Base-by-base conservation (phyloP, 2,888 invertebrate species). In the Boloria selene region DNA sequence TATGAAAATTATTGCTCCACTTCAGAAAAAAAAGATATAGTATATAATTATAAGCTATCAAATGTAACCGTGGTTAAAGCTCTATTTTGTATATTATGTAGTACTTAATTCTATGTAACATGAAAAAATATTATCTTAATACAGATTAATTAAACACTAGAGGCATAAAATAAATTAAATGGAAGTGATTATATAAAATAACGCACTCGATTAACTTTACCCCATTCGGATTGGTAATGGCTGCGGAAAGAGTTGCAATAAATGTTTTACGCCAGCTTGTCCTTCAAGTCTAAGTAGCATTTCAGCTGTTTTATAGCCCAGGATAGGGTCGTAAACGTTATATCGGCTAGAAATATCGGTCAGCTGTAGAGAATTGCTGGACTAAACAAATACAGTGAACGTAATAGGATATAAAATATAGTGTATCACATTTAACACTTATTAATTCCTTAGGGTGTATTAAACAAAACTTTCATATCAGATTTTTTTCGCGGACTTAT, bases 161-260 rank as follows among this genome's bases (percentile, higher is more conserved):
- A 38, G 31, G 10, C 31, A 38, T 38, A 38, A 38, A 38, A 38
- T 38, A 38, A 38, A 38, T 38, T 38, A 38, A 38, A 38, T 10
- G 31, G 31, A 4, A 45, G 22, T 5, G 22, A n/a, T 45, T 45
- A 58, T 26, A 13, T 49, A 18, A 50, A 31, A 59, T 17, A 31
- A 50, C 49, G 49, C 26, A 17, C 18, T 59, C 18, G 47, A 50
- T 50, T 59, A 59, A 59, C 14, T 18, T 38, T 17, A 59, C 18
- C 44, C 17, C 44, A 17, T 38, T 58, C 13, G 4, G 16, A 51
- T 51, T 52, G 44, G 51, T 45, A 64, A 64, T 54, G 31, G 56
- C 44, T 44, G 26, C 44, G 50, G 64, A 55, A 64, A 60, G 64
- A 55, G 67, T 64, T 64, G 45, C 59, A 60, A 60, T 67, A 67